Evolutionary conservation across 2,888 invertebrate genomes (phyloP).

Genomic region (Ctenicera cuprea): DNA sequence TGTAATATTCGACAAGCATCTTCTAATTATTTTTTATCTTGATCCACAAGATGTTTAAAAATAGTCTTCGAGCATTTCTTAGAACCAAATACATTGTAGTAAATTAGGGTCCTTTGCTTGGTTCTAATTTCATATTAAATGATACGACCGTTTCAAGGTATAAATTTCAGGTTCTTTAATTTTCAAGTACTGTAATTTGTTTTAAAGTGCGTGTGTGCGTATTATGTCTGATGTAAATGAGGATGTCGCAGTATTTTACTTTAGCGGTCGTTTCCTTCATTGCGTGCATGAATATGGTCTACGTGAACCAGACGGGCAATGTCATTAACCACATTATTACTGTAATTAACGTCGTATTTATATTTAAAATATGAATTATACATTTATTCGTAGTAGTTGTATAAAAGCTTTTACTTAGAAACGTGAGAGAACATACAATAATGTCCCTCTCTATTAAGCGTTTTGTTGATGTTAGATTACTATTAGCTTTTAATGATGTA

Average conservation of each 20-base stretch:
- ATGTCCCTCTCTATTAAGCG: constrained; percentile 11
- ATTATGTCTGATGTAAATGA: constrained; percentile 36
- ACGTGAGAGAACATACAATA: constrained; percentile 13
- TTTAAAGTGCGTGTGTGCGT: constrained; percentile 21
- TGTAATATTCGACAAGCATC: too few species aligned
- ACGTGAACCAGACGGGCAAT: constrained; percentile 31
- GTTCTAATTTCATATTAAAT: too few species aligned
- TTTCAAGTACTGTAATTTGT: constrained; percentile 13
- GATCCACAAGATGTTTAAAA: too few species aligned
- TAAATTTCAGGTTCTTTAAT: not conserved
- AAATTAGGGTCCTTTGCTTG: too few species aligned
- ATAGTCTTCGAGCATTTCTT: too few species aligned
- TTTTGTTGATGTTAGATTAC: constrained; percentile 10
- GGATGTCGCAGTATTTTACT: constrained; percentile 37
- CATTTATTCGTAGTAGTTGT: constrained; percentile 26
- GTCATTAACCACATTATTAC: constrained; percentile 44
- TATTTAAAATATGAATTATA: constrained; percentile 32
- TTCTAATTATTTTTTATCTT: too few species aligned
- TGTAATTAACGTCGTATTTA: constrained; percentile 33
- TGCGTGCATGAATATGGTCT: constrained; percentile 34
- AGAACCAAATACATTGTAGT: too few species aligned
- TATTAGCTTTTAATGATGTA: constrained; percentile 17
- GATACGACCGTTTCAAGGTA: too few species aligned
- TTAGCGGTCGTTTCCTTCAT: constrained; percentile 36
- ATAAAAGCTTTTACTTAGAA: constrained; percentile 16